Evolutionary conservation across 2,888 invertebrate genomes (phyloP).

Genomic region (Augochlorella aurata): DNA sequence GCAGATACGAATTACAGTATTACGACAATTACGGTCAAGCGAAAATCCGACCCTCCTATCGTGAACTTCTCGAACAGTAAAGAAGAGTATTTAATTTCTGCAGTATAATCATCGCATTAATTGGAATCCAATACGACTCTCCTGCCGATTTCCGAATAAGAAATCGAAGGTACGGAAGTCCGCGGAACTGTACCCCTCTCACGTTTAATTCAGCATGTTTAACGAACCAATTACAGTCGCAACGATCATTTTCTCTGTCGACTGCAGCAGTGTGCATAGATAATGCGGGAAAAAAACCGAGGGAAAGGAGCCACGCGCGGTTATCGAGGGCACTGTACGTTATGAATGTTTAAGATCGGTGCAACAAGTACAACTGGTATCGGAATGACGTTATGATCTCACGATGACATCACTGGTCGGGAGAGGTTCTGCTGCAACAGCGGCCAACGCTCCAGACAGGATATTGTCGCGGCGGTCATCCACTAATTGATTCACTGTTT

Average conservation of each 20-base stretch:
- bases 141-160: too few relatives aligned
- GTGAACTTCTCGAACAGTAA: too few relatives aligned
- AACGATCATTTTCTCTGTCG: neutral
- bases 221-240: neutral
- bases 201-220: neutral
- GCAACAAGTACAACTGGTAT: conserved; percentile 47
- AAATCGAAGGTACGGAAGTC: too few relatives aligned
- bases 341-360: conserved; percentile 37
- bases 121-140: too few relatives aligned
- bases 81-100: too few relatives aligned
- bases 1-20: too few relatives aligned
- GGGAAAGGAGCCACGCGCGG: neutral
- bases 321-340: conserved; percentile 31
- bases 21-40: too few relatives aligned
- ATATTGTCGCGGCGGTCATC: conserved; percentile 79
- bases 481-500: conserved; percentile 80
- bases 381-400: conserved; percentile 69
- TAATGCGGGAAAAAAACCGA: neutral
- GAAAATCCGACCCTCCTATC: too few relatives aligned
- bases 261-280: too few relatives aligned
- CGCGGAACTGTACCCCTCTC: too few relatives aligned
- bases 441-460: conserved; percentile 75
- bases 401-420: conserved; percentile 67
- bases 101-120: too few relatives aligned
- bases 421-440: conserved; percentile 61